Conservation (phyloP, 2,888 invertebrate genomes). For the Calliopum simillimum region DNA sequence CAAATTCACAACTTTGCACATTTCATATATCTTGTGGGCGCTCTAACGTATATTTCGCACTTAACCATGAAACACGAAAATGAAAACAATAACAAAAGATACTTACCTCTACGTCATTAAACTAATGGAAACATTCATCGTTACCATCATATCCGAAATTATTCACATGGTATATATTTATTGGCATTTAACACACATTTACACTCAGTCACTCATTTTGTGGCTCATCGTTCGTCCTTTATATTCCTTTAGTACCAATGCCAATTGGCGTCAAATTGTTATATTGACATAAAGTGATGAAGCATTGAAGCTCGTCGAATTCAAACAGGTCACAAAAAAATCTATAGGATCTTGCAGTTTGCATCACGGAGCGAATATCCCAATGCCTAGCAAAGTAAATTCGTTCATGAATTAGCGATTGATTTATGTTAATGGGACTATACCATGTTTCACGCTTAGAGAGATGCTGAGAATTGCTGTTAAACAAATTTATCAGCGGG, state of each 20-base stretch:
- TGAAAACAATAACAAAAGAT: too few relatives aligned
- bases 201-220: constrained; percentile 1
- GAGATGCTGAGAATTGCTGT: constrained; percentile 52
- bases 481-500: constrained; percentile 66
- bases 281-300: constrained; percentile 12
- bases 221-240: too few relatives aligned
- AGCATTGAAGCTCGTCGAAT: not conserved
- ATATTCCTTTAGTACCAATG: too few relatives aligned
- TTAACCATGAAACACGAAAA: too few relatives aligned
- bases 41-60: too few relatives aligned
- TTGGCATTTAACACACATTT: not conserved
- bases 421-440: constrained; percentile 63
- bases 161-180: not conserved
- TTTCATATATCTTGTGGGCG: too few relatives aligned
- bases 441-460: constrained; percentile 61
- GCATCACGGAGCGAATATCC: not conserved
- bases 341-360: not conserved
- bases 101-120: too few relatives aligned
- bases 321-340: not conserved
- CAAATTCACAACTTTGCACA: too few relatives aligned
- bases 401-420: constrained; percentile 43
- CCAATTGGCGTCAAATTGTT: constrained; percentile 4
- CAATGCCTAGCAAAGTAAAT: not conserved
- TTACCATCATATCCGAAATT: not conserved
- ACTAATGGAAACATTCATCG: too few relatives aligned